Conservation (phyloP, 23 tunicate genomes). For the Halocynthia roretzi region DNA sequence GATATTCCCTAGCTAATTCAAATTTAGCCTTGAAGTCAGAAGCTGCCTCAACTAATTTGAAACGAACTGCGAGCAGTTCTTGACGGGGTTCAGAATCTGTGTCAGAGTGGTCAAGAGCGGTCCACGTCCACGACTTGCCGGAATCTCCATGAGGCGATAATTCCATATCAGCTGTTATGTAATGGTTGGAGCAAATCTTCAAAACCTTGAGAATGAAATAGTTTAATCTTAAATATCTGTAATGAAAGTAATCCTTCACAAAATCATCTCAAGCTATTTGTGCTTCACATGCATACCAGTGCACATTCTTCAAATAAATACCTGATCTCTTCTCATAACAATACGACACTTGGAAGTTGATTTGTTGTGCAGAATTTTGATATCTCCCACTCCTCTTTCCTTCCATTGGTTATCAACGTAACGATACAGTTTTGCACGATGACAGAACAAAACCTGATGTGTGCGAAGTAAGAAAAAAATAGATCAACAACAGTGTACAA, state of each 20-base stretch:
- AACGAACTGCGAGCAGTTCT: slow-evolving; percentile 72
- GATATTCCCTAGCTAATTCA: slow-evolving; percentile 21
- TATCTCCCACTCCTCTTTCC: slow-evolving; percentile 85
- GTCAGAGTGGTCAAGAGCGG: slow-evolving; percentile 69
- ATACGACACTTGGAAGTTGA: slow-evolving; percentile 43
- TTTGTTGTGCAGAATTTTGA: slow-evolving; percentile 67
- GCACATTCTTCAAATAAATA: slow-evolving; percentile 2
- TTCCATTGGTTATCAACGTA: slow-evolving; percentile 77
- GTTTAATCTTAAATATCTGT: background rate
- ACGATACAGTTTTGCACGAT: slow-evolving; percentile 74
- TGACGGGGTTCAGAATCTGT: slow-evolving; percentile 30
- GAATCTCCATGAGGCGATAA: slow-evolving; percentile 32
- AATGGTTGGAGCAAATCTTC: slow-evolving; percentile 89
- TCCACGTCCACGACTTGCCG: slow-evolving; percentile 80
- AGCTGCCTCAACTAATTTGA: slow-evolving; percentile 66
- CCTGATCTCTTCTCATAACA: slow-evolving; percentile 93
- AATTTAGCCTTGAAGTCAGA: slow-evolving; percentile 45
- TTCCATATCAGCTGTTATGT: slow-evolving; percentile 44
- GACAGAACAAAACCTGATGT: slow-evolving; percentile 45
- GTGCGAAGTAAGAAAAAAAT: background rate
- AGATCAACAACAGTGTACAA: background rate
- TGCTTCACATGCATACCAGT: background rate
- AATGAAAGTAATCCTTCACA: background rate
- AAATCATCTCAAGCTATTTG: background rate
- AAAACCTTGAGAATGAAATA: slow-evolving; percentile 44